These are phyloP conservation scores for Danaus chrysippus DNA, from an alignment of 2,888 invertebrate species.

Conservation along the genomic window DNA sequence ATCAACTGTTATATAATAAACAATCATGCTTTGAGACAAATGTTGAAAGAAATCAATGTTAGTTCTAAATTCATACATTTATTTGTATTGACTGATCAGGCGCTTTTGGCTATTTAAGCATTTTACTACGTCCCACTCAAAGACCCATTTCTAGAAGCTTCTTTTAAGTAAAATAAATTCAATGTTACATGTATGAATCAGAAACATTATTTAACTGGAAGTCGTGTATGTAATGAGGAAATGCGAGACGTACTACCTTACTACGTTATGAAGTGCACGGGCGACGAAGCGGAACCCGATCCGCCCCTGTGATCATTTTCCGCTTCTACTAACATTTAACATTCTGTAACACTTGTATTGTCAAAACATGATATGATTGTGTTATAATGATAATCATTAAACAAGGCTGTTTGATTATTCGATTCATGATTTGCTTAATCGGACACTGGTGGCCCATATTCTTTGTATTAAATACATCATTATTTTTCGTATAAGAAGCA, in stretches of 20 bases:
- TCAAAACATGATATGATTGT: conserved; percentile 9
- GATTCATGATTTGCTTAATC: no score
- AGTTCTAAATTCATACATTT: no score
- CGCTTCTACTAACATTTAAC: conserved; percentile 20
- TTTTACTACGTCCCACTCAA: no score
- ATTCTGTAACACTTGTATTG: conserved; percentile 19
- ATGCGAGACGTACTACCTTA: conserved; percentile 33
- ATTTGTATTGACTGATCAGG: no score
- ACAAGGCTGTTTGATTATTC: no score
- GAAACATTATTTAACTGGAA: conserved; percentile 13
- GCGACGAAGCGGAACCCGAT: conserved; percentile 45
- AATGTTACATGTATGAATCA: conserved; percentile 7
- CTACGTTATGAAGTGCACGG: conserved; percentile 33
- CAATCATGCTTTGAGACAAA: neutral
- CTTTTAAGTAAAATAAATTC: no score
- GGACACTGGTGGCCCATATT: no score
- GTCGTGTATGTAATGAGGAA: conserved; percentile 49
- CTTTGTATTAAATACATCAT: no score
- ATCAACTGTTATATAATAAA: neutral
- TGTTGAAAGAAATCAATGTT: neutral
- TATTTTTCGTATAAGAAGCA: no score
- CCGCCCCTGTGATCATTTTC: conserved; percentile 23
- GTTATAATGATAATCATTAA: no score
- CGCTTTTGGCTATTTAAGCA: no score
- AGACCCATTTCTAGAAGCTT: no score